Evolutionary conservation across 2,797 vertebrate genomes (phyloP), one percentile per base, ranked within the genome.

Genomic region (Galagoides demidoff): DNA sequence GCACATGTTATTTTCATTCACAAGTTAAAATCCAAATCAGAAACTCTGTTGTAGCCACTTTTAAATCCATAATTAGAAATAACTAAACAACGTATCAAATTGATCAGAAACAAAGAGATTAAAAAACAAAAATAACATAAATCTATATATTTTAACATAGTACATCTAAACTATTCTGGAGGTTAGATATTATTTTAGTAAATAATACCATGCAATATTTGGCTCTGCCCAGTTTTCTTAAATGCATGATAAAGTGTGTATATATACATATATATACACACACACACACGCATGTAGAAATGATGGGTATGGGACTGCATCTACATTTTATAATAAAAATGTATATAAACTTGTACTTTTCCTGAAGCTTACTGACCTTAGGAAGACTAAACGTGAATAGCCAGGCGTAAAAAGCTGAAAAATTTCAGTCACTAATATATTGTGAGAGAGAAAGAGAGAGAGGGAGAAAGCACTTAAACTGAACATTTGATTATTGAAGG

Each of bases 401-500:
- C 78, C 9, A 39, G 20, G 68, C 14, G 23, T 12, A 90, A 23
- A 37, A 29, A 84, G 78, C 3, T 20, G n/a, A 90, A 94, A 64
- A 81, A 77, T 71, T 68, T 63, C 45, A 85, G 74, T 61, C 7
- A 43, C 63, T 57, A 16, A 39, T 49, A 43, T 52, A 68, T 13
- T 7, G 10, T 68, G n/a, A 57, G 7, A 22, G 29, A 93, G 8
- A 55, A 20, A 81, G 52, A 85, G 4, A 57, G 31, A 52, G 22
- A 90, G 25, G 92, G 7, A 63, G 39, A 86, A 91, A 94, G 76
- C 79, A 97, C 74, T 95, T 95, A 90, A 97, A 96, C 79, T 43
- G 66, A 95, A 89, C 94, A 97, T 92, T 91, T 98, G 92, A 97
- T 98, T 98, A 98, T 97, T 23, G 14, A 92, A 97, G 91, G 93